Base-by-base conservation (phyloP, 1,140 invertebrate species). In the Drosophila tani region DNA sequence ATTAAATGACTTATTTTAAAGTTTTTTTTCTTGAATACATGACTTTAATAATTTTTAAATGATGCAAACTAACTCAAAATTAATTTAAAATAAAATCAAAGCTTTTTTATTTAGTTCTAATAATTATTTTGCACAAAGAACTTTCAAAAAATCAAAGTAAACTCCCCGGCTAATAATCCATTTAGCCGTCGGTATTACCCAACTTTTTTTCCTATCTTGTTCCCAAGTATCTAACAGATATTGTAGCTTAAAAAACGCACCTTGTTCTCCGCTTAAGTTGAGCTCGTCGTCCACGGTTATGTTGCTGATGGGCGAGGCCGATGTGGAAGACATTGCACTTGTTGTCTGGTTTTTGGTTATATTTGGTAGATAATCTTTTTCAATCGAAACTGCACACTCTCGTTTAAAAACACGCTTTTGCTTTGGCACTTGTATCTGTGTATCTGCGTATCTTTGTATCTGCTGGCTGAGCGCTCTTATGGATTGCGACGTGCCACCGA, bases 211-310 rank as follows among this genome's bases (percentile, higher is more conserved):
- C 1, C 29, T 3, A 38, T 38, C 38, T 17, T 55, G 38, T 35
- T 14, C 2, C 7, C 1, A 32, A 17, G 53, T 56, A 56, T 56
- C 53, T 56, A 11, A n/a, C 5, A 56, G 19, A 21, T 45, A 17
- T 55, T 47, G 14, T 53, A 8, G 6, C 6, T 53, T 46, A 3
- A 17, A 35, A 5, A 79, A 75, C 75, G 69, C 91, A 92, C 91
- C 90, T 91, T 92, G 85, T 73, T 92, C 91, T 90, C 85, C 82
- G 74, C 84, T 88, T 63, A 92, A 67, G 64, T 91, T 91, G 43
- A 92, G 85, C 67, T 92, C 91, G 85, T 92, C 91, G 59, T 92
- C 91, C 62, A 92, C 91, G 64, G 91, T 92, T 70, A 92, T 92
- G 73, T 92, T 91, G 87, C 91, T 92, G 63, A 92, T 79, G 64